Evolutionary conservation across 2,888 invertebrate genomes (phyloP), one percentile per base, ranked within the genome.

Genomic region (Ditylenchus weischeri): DNA sequence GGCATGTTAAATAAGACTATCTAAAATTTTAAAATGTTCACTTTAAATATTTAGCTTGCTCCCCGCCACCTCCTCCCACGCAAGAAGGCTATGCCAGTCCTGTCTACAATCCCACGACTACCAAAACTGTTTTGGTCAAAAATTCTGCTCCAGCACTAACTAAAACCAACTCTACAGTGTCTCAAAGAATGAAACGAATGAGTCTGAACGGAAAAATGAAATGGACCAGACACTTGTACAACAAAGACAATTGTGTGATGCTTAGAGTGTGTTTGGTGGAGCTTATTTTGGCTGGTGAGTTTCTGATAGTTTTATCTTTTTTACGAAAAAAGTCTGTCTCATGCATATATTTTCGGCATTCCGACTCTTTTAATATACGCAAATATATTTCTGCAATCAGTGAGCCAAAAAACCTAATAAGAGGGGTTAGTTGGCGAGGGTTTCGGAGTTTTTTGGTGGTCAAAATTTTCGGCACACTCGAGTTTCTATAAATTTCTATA

Each of bases 181-280:
- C 54, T 21, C 54, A 54, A 43, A 43, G 15, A 15, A 43, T 43
- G 43, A 15, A 15, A 10, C 43, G 15, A 43, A 13, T 43, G n/a
- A 23, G 54, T 54, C 54, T 54, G n/a, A 54, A 54, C 15, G 54
- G 29, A 10, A 29, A n/a, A 54, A 23, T 54, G 54, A 21, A 29
- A n/a, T 54, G 54, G 21, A 29, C 29, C 10, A 29, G 23, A n/a
- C 11, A 29, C 7, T 54, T 54, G 11, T 54, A 23, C 54, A 54
- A 29, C 54, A 29, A 21, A n/a, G 79, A 80, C 58, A 80, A 80
- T 65, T 72, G 80, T 2, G 79, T 78, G 68, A 80, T 80, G 80
- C 78, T 80, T 69, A 68, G 79, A 59, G 63, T 80, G 57, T 76
- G 76, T 64, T 68, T 80, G 21, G 76, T 80, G 3, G 77, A 80